Conservation (phyloP, 2,797 vertebrate genomes). For the Poeciliopsis presidionis region DNA sequence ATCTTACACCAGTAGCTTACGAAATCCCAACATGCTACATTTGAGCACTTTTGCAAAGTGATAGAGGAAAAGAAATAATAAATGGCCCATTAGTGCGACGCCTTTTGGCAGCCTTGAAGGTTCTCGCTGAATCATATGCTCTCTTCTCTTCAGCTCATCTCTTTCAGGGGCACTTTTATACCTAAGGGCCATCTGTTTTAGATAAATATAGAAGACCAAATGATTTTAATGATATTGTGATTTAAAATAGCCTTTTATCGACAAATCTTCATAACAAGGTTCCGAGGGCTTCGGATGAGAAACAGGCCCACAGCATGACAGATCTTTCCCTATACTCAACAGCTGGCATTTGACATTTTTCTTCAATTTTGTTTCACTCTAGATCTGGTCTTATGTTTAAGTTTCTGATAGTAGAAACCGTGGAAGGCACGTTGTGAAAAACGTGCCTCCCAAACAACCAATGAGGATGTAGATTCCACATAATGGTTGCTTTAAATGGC, state of each 20-base stretch:
- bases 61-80: neutral
- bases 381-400: neutral
- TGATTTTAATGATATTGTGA: neutral
- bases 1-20: neutral
- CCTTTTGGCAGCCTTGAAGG: neutral
- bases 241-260: neutral
- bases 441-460: neutral
- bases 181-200: neutral
- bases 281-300: neutral
- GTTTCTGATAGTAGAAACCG: neutral
- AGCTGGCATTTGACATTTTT: neutral
- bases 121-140: neutral
- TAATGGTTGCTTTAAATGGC: too few relatives aligned
- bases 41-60: neutral
- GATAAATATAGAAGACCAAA: neutral
- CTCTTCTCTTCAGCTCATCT: neutral
- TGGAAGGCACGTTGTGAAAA: neutral
- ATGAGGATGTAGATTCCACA: neutral
- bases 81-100: neutral
- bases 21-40: neutral
- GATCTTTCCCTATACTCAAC: neutral
- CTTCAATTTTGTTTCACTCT: neutral
- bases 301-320: neutral
- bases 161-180: neutral
- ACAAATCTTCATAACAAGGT: neutral